These are phyloP conservation scores for Euwallacea fornicatus DNA, from an alignment of 1,140 invertebrate genomes.

Conservation along the genomic window DNA sequence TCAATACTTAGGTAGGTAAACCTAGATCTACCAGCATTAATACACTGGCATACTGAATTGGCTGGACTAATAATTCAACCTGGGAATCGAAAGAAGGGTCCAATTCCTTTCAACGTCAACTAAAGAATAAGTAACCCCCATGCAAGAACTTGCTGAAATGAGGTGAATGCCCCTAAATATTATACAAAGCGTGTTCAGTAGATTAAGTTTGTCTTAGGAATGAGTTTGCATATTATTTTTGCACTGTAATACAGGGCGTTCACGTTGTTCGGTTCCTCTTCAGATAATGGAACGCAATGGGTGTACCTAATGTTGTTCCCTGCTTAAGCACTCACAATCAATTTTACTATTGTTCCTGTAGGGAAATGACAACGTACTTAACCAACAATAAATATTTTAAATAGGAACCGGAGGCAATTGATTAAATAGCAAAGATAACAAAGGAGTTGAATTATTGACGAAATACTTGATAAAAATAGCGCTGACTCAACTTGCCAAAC, in stretches of 20 bases:
- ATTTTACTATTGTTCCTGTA: too few relatives aligned
- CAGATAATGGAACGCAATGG: too few relatives aligned
- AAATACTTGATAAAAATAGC: neutral
- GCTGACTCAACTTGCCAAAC: neutral
- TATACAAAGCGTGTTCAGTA: constrained; percentile 3
- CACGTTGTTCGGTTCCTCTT: neutral
- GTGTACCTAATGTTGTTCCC: too few relatives aligned
- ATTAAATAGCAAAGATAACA: neutral
- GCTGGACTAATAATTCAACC: too few relatives aligned
- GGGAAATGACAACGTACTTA: too few relatives aligned
- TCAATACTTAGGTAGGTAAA: too few relatives aligned
- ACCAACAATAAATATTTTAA: too few relatives aligned
- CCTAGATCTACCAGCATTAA: too few relatives aligned
- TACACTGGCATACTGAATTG: too few relatives aligned
- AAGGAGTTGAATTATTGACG: neutral
- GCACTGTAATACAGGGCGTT: constrained; percentile 4
- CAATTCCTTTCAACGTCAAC: constrained; percentile 9
- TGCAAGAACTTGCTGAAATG: constrained; percentile 20
- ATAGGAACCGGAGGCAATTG: too few relatives aligned
- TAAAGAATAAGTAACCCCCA: constrained; percentile 32
- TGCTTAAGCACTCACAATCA: too few relatives aligned
- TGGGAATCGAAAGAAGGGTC: neutral
- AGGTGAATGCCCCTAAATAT: constrained; percentile 30
- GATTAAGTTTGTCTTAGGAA: constrained; percentile 7
- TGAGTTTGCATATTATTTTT: constrained; percentile 24